Evolutionary conservation across 2,113 vertebrate species (phyloP), one percentile per base, ranked within the genome.

Genomic region (Colaptes auratus): DNA sequence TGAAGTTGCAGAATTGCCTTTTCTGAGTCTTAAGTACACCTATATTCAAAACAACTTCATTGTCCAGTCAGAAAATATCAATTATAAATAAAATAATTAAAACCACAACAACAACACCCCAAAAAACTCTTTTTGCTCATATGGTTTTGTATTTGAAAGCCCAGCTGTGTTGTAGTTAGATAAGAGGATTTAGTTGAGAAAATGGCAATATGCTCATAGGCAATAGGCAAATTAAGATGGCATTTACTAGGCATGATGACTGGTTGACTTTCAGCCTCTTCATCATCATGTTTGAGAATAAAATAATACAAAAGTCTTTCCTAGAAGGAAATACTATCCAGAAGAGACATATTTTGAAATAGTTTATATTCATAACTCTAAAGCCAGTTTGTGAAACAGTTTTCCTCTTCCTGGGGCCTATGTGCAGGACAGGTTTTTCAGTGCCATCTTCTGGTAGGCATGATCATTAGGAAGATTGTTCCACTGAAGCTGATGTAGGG

Each of bases 381-480:
- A 63, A 74, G 9, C 3, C 10, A 8, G 15, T 28, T 71, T 53
- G 42, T 18, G 31, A 72, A 72, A 6, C 3, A 19, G 6, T 20
- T 78, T 70, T 65, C 53, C 15, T 42, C 52, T 56, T 42, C 2
- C 48, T 23, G 14, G 39, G 35, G 12, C 56, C 60, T 21, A 20
- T 10, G 30, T 17, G 33, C 3, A 60, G 82, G 53, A 67, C 50
- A 16, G 31, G 53, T 69, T 76, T 33, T 77, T 48, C 86, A 79
- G 42, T 56, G 91, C 44, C 86, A 69, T 12, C 90, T 94, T 63
- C 81, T 64, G 64, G 65, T 7, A 86, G 73, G 65, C 52, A 19
- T 2, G 3, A 7, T 5, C 27, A 9, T 21, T 56, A 35, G n/a
- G 56, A 70, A 21, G 21, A 65, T 4, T 0, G 1, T 3, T 25